phyloP scores from a whole-genome alignment of 2,797 vertebrate genomes.

The Eptatretus atami region DNA sequence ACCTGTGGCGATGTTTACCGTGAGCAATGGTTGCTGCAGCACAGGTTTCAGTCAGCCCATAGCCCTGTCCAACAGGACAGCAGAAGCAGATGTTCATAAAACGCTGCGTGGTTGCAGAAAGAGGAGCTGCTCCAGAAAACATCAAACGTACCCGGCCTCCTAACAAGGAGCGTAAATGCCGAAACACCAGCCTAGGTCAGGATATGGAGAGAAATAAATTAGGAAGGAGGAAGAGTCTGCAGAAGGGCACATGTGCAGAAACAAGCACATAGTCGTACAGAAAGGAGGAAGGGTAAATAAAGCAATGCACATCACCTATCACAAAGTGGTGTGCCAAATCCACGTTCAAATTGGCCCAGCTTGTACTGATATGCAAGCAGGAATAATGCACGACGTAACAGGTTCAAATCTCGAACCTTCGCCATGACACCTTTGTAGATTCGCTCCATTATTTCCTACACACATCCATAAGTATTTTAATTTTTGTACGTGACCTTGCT shows the following conservation, averaged over 20 bases:
- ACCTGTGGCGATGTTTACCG: slow-evolving; percentile 17
- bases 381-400: slow-evolving; percentile 42
- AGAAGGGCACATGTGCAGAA: no score
- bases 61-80: slow-evolving; percentile 71
- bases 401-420: slow-evolving; percentile 57
- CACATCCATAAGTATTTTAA: no score
- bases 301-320: slow-evolving; percentile 31
- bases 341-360: slow-evolving; percentile 56
- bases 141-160: slow-evolving; percentile 44
- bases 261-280: no score
- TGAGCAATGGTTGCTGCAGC: slow-evolving; percentile 57
- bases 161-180: slow-evolving; percentile 40
- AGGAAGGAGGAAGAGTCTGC: no score
- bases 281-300: no score
- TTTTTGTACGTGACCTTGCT: no score
- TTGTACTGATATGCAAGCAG: slow-evolving; percentile 76
- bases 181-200: slow-evolving; percentile 33
- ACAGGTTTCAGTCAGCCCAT: slow-evolving; percentile 63
- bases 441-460: slow-evolving; percentile 86
- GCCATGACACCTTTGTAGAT: slow-evolving; percentile 88
- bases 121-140: slow-evolving; percentile 58
- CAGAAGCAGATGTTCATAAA: slow-evolving; percentile 97
- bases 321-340: slow-evolving; percentile 41
- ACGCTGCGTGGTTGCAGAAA: slow-evolving; percentile 52
- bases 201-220: no score